phyloP scores from a whole-genome alignment of 2,113 vertebrate species.

The Ameiurus melas region DNA sequence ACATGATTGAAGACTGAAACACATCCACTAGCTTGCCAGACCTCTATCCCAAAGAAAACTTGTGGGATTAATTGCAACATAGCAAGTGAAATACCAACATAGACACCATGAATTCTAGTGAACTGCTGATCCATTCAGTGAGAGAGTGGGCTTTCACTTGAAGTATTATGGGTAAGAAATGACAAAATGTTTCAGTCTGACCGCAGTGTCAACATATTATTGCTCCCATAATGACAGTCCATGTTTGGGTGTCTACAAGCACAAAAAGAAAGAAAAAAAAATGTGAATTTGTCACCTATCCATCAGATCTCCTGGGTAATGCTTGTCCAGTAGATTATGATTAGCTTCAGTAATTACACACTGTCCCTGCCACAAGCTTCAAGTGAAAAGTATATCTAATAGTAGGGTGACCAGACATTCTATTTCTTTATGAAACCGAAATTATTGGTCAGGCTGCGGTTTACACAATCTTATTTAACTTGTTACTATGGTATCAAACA shows the following conservation, averaged over 20 bases:
- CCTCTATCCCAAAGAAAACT: neutral
- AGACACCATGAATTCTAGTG: neutral
- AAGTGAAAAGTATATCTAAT: neutral
- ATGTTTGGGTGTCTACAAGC: constrained; percentile 2
- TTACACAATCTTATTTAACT: neutral
- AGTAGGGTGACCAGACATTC: neutral
- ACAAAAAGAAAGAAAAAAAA: neutral
- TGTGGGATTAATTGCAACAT: neutral
- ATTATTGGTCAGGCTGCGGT: neutral
- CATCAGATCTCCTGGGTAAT: constrained; percentile 5
- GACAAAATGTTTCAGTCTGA: neutral
- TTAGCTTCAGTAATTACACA: neutral
- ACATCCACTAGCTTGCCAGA: neutral
- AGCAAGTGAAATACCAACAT: neutral
- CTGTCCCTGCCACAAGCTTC: neutral
- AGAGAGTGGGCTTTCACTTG: neutral
- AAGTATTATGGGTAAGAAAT: neutral
- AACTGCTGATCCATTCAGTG: neutral
- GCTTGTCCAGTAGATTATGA: neutral
- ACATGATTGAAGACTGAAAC: neutral
- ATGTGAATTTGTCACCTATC: neutral
- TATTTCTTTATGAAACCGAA: neutral
- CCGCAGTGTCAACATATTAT: neutral
- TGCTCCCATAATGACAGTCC: neutral
- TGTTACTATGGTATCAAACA: neutral